Evolutionary conservation across 2,113 vertebrate species (phyloP).

Genomic region (Vidua macroura): DNA sequence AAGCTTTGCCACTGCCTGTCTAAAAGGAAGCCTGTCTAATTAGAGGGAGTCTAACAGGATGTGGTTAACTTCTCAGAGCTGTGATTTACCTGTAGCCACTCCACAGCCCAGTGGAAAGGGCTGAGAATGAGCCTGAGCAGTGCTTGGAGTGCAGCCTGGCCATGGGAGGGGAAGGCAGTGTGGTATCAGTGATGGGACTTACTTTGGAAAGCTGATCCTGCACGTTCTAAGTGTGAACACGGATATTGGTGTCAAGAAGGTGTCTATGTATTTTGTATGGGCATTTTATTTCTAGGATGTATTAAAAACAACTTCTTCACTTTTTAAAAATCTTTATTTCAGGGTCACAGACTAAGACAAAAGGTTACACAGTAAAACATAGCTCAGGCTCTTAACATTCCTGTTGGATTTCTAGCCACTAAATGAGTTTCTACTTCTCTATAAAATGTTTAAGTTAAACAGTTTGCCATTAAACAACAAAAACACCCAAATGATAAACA

Average conservation of each 20-base stretch:
- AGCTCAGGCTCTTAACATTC: not conserved
- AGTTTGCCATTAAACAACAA: not conserved
- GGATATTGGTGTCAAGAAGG: not conserved
- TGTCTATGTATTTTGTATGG: not conserved
- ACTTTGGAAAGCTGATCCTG: not conserved
- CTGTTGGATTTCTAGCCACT: not conserved
- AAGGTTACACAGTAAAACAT: not conserved
- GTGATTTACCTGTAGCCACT: not conserved
- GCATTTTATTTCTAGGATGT: not conserved
- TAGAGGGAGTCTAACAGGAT: not conserved
- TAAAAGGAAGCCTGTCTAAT: not conserved
- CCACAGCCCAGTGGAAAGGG: not conserved
- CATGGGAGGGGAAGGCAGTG: fast-evolving
- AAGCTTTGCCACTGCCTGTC: not conserved
- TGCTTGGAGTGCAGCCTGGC: not conserved
- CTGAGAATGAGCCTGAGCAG: not conserved
- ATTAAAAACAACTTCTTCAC: not conserved
- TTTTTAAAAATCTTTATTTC: slow-evolving; percentile 17
- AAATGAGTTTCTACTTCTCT: not conserved
- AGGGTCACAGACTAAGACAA: not conserved
- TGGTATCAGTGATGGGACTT: not conserved
- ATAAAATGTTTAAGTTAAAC: not conserved
- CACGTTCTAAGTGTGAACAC: not conserved
- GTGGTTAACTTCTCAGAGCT: not conserved
- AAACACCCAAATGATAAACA: not conserved